Evolutionary conservation across 2,888 invertebrate species (phyloP).

Genomic region (Chymomyza procnemis): DNA sequence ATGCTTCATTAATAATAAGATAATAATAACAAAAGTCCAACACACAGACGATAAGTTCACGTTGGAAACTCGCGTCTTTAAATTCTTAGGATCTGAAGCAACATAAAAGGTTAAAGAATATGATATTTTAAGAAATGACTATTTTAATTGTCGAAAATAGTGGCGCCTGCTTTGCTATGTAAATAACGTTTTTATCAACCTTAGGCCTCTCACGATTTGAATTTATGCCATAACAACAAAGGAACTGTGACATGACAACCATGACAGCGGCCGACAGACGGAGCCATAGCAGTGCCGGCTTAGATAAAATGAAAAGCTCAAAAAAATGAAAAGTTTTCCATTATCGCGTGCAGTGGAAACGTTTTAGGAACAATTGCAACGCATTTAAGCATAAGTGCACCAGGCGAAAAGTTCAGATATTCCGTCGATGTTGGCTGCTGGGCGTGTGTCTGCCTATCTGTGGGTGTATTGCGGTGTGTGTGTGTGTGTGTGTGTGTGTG

Average conservation of each 20-base stretch:
- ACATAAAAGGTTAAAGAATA: too few relatives aligned
- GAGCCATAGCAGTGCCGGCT: constrained; percentile 9
- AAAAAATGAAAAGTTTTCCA: constrained; percentile 56
- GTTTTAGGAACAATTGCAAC: constrained; percentile 66
- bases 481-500: constrained; percentile 34
- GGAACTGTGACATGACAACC: constrained; percentile 11
- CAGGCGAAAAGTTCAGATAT: constrained; percentile 60
- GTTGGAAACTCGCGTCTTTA: too few relatives aligned
- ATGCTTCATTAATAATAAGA: too few relatives aligned
- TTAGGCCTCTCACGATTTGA: constrained; percentile 27
- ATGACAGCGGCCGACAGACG: constrained; percentile 12
- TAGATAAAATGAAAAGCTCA: constrained; percentile 44
- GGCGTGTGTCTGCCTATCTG: constrained; percentile 21
- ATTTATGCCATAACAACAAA: constrained; percentile 26
- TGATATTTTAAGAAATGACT: too few relatives aligned
- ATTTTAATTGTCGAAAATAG: too few relatives aligned
- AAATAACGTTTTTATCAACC: too few relatives aligned
- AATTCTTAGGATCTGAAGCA: too few relatives aligned
- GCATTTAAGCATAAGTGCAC: constrained; percentile 66
- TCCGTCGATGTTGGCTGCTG: constrained; percentile 41
- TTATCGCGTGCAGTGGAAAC: constrained; percentile 66
- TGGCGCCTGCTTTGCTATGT: too few relatives aligned
- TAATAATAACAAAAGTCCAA: too few relatives aligned
- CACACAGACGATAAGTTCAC: too few relatives aligned
- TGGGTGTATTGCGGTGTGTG: too few relatives aligned